Base-by-base conservation (phyloP, 2,888 invertebrate genomes). In the Cryptocheilus praepositus region DNA sequence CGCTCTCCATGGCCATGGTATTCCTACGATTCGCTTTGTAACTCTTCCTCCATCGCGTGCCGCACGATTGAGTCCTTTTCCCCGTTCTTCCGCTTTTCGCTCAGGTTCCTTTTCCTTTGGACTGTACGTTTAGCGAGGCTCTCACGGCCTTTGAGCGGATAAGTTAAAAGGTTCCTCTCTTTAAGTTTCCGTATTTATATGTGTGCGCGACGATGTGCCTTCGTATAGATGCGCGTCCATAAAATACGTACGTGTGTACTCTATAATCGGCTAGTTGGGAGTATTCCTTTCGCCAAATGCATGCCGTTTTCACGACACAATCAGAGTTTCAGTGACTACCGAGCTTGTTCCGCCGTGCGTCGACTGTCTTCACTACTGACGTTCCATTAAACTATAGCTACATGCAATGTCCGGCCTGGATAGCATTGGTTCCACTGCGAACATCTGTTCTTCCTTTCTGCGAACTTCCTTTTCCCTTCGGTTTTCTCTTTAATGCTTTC, bases 31-130 rank as follows among this genome's bases (percentile, higher is more conserved):
- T 25, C 21, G 22, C 52, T 21, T 52, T 52, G 15, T 52, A 52
- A 7, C 22, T 36, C 36, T 18, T 3, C 60, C 58, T 69, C 69
- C 64, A 56, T 69, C 61, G 66, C 56, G 52, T 56, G 54, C 53
- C 67, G 19, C 56, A 61, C 60, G 43, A 69, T 67, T 64, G 60
- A 64, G 46, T 60, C 43, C 51, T 61, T 25, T 22, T 43, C 62
- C 57, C 28, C 51, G 1, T 49, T 49, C 49, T 18, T 49, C 49
- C 49, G 5, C 49, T 8, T 16, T 8, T 18, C n/a, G 18, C 49
- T 18, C 11, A 16, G 49, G 36, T 36, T 36, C 36, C 36, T 36
- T 36, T 36, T 7, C 36, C 8, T 36, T 36, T 36, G 36, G 36
- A 8, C 36, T 11, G 36, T 36, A 11, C 36, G 36, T 36, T 36